Percentiles rank a stretch among this genome's conserved stretches.
Evolutionary conservation across 92 coral and sea anemone species (phyloP).

Genomic region (Actinernus sp.): DNA sequence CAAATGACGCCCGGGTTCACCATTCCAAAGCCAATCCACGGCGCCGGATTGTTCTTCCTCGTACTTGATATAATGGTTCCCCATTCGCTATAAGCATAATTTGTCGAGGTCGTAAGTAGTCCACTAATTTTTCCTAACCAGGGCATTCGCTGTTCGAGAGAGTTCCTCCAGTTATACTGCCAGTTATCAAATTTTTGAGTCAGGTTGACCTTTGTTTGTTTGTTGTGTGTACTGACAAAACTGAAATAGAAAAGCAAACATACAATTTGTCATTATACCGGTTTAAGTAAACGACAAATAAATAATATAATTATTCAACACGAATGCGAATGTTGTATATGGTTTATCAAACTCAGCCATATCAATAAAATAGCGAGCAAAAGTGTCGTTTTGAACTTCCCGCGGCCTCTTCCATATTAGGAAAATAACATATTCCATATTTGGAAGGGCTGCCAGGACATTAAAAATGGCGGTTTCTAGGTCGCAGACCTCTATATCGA

Average conservation of each 20-base stretch:
- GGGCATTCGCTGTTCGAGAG: slow-evolving; percentile 73
- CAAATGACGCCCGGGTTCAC: slow-evolving; percentile 68
- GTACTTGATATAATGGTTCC: slow-evolving; percentile 57
- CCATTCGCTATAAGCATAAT: slow-evolving; percentile 43
- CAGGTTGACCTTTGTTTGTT: slow-evolving; percentile 58
- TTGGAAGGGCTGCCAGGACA: too few relatives aligned
- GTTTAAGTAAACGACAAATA: too few relatives aligned
- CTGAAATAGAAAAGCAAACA: slow-evolving; percentile 9
- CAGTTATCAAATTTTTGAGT: slow-evolving; percentile 42
- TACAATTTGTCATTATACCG: neutral
- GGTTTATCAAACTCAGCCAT: too few relatives aligned
- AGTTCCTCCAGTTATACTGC: slow-evolving; percentile 45
- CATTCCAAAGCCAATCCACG: slow-evolving; percentile 63
- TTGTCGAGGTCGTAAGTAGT: slow-evolving; percentile 63
- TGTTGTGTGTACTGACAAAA: slow-evolving; percentile 44
- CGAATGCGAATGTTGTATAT: too few relatives aligned
- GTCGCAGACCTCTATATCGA: too few relatives aligned
- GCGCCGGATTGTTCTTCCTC: slow-evolving; percentile 49
- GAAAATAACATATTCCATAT: too few relatives aligned
- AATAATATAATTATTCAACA: too few relatives aligned
- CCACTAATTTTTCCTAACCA: slow-evolving; percentile 59
- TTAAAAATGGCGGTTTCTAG: too few relatives aligned
- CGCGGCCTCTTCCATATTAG: too few relatives aligned
- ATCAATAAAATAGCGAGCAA: too few relatives aligned
- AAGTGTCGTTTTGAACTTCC: too few relatives aligned